These are phyloP conservation scores for Lepidochitona cinerea DNA, from an alignment of 2,888 invertebrate species.

Conservation along the genomic window DNA sequence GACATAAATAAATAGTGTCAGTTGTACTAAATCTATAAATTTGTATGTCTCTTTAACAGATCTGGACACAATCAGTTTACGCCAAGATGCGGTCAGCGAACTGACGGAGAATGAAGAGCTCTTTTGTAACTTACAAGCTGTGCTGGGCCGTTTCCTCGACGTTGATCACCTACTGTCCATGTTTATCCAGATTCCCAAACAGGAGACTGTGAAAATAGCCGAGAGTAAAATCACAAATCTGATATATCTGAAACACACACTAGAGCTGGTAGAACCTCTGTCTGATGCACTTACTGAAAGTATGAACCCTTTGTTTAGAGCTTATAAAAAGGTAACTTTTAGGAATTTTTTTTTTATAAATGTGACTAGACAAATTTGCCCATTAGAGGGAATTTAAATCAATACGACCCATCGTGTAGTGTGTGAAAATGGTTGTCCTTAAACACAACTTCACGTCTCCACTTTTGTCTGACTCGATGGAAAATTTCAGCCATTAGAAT, in stretches of 20 bases:
- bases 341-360: no score
- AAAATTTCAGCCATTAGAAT: no score
- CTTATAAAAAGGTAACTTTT: conserved; percentile 77
- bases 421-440: no score
- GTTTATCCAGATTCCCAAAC: conserved; percentile 64
- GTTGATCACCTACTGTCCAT: conserved; percentile 82
- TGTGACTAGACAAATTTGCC: no score
- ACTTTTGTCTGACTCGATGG: no score
- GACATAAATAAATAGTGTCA: no score
- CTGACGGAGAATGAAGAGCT: conserved; percentile 79
- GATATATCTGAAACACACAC: conserved; percentile 82
- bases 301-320: conserved; percentile 75
- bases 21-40: no score
- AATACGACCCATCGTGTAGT: no score
- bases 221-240: conserved; percentile 85
- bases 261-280: conserved; percentile 81
- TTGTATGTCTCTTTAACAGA: conserved; percentile 72
- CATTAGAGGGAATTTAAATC: no score
- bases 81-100: conserved; percentile 84
- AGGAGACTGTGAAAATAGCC: conserved; percentile 74
- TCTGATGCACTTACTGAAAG: conserved; percentile 75
- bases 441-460: no score
- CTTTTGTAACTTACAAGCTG: conserved; percentile 76
- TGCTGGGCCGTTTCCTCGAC: conserved; percentile 77
- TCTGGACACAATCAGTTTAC: conserved; percentile 77